Conservation (phyloP, 2,113 vertebrate species). For the Dicerorhinus sumatrensis region DNA sequence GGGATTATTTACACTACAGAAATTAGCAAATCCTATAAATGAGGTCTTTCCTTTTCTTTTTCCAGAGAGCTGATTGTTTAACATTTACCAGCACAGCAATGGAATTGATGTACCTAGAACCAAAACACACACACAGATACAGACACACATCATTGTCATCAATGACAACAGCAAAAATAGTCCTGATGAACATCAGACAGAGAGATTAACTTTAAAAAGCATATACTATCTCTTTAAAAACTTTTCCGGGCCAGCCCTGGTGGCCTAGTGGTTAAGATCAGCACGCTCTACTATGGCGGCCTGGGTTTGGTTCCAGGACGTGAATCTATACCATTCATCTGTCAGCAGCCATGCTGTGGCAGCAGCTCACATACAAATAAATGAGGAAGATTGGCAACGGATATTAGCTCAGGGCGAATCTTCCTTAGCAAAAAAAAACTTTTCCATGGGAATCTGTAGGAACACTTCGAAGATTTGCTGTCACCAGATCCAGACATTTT, state of each 20-base stretch:
- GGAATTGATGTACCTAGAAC: not conserved
- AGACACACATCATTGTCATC: not conserved
- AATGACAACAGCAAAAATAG: not conserved
- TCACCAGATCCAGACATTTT: not conserved
- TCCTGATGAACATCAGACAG: not conserved
- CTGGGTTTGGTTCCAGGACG: too few species aligned
- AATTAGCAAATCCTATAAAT: not conserved
- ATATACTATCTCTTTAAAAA: not conserved
- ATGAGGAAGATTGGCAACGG: too few species aligned
- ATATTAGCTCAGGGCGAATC: too few species aligned
- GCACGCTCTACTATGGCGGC: too few species aligned
- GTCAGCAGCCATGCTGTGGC: too few species aligned
- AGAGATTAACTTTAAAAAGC: not conserved
- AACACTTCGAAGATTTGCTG: not conserved
- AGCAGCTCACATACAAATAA: too few species aligned
- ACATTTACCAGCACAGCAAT: not conserved
- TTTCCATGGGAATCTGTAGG: not conserved
- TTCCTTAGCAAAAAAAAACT: not conserved
- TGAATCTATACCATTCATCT: too few species aligned
- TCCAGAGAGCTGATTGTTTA: not conserved
- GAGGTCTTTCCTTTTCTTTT: not conserved
- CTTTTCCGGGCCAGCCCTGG: not conserved
- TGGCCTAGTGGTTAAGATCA: too few species aligned
- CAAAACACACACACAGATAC: not conserved
- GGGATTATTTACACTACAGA: not conserved